phyloP scores from a whole-genome alignment of 2,888 invertebrate species.

The Drosophila yooni region DNA sequence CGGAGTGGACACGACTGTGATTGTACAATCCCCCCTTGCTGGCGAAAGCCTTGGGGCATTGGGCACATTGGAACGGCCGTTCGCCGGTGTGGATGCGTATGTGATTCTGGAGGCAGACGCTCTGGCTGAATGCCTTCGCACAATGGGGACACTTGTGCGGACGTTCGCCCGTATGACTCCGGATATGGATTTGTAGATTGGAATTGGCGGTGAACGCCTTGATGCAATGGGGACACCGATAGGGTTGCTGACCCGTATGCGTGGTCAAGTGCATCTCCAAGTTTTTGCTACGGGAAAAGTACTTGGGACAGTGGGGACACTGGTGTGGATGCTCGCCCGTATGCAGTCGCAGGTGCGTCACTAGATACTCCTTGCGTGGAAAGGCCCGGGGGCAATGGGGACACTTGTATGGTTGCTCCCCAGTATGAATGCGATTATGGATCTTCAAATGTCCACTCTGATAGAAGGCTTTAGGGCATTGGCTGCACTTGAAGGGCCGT shows the following conservation, averaged over 20 bases:
- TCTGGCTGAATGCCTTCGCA: constrained; percentile 2
- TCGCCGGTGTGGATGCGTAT: constrained; percentile 12
- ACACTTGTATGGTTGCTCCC: constrained; percentile 10
- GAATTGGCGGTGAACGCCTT: neutral
- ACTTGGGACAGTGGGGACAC: constrained; percentile 3
- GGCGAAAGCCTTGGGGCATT: constrained; percentile 4
- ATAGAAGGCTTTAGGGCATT: constrained; percentile 8
- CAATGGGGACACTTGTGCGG: constrained; percentile 11
- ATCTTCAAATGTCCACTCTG: constrained; percentile 1
- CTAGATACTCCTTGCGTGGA: constrained; percentile 2
- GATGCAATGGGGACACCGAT: constrained; percentile 5
- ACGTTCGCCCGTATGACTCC: constrained; percentile 6
- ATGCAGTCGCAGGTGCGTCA: neutral
- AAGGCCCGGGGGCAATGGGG: constrained; percentile 1
- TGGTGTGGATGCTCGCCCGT: constrained; percentile 7
- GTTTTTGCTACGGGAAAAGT: neutral
- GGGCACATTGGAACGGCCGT: constrained; percentile 7
- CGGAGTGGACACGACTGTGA: constrained; percentile 1
- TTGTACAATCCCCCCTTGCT: neutral
- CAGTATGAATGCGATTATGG: constrained; percentile 11
- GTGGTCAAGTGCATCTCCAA: neutral
- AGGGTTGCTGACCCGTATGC: neutral
- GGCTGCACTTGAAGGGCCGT: constrained; percentile 4
- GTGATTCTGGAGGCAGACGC: constrained; percentile 1
- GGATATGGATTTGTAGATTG: constrained; percentile 9